These are phyloP conservation scores for Taxidea taxus DNA, from an alignment of 2,113 vertebrate species.

Conservation along the genomic window DNA sequence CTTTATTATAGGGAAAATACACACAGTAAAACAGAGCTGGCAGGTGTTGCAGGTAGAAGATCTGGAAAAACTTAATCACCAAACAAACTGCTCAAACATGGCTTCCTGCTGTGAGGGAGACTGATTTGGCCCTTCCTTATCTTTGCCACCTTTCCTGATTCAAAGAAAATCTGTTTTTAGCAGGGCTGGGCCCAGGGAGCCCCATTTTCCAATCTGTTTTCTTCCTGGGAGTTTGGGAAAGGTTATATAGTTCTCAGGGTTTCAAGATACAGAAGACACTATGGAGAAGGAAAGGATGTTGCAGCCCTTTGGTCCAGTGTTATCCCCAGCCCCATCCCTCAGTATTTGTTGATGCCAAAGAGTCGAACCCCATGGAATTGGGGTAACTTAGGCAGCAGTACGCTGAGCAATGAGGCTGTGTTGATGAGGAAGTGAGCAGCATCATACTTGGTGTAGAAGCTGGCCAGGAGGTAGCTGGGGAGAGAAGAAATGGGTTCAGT, in stretches of 20 bases:
- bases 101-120: not conserved
- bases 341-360: slow-evolving; percentile 97
- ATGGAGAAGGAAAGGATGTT: not conserved
- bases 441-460: slow-evolving; percentile 97
- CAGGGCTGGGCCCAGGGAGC: not conserved
- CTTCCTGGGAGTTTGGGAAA: slow-evolving; percentile 27
- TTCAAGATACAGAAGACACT: slow-evolving; percentile 13
- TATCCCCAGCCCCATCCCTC: slow-evolving; percentile 58
- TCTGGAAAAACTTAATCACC: slow-evolving; percentile 22
- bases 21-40: slow-evolving; percentile 47
- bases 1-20: slow-evolving; percentile 69
- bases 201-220: slow-evolving; percentile 3
- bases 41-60: not conserved
- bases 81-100: slow-evolving; percentile 30
- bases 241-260: slow-evolving; percentile 19
- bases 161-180: slow-evolving; percentile 19
- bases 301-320: slow-evolving; percentile 8
- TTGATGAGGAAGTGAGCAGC: slow-evolving; percentile 92
- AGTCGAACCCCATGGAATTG: slow-evolving; percentile 94
- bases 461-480: slow-evolving; percentile 92
- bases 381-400: slow-evolving; percentile 94
- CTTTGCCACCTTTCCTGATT: slow-evolving; percentile 39
- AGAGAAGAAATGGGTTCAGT: not conserved
- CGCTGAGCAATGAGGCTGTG: slow-evolving; percentile 91
- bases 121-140: not conserved